Evolutionary conservation across 2,797 vertebrate genomes (phyloP).

Genomic region (Acrocephalus scirpaceus): DNA sequence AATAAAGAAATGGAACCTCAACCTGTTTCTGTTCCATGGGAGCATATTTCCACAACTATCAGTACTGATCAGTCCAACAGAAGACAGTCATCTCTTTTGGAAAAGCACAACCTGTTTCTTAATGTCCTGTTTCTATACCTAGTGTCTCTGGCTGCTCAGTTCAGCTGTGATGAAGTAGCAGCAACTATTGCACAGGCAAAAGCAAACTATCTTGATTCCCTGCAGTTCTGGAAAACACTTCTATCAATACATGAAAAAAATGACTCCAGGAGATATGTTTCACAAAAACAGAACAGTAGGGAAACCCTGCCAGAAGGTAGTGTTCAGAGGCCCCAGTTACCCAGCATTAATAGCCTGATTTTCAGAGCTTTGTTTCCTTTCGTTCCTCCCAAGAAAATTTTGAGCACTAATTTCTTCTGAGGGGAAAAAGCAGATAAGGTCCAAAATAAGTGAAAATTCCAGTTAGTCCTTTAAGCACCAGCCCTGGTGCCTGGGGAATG

Average conservation of each 20-base stretch:
- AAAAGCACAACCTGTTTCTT: neutral
- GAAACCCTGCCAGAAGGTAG: neutral
- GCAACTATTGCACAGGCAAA: neutral
- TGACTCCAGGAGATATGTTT: rapidly evolving
- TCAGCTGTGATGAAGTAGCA: neutral
- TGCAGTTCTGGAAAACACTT: neutral
- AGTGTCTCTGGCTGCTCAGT: neutral
- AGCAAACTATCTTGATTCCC: neutral
- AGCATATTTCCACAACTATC: slow-evolving; percentile 1
- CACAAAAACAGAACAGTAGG: neutral
- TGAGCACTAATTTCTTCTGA: neutral
- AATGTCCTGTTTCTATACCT: neutral
- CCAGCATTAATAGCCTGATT: neutral
- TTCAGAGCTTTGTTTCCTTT: neutral
- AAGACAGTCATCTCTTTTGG: neutral
- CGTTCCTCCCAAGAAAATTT: neutral
- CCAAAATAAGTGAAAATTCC: neutral
- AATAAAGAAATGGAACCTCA: slow-evolving; percentile 1
- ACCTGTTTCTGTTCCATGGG: neutral
- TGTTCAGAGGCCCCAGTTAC: neutral
- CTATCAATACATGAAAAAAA: neutral
- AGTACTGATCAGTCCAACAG: neutral
- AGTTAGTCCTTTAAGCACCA: neutral
- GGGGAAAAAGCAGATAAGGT: neutral
- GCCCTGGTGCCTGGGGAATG: neutral